Conservation (phyloP, 2,888 invertebrate genomes). For the Seira ritae region DNA sequence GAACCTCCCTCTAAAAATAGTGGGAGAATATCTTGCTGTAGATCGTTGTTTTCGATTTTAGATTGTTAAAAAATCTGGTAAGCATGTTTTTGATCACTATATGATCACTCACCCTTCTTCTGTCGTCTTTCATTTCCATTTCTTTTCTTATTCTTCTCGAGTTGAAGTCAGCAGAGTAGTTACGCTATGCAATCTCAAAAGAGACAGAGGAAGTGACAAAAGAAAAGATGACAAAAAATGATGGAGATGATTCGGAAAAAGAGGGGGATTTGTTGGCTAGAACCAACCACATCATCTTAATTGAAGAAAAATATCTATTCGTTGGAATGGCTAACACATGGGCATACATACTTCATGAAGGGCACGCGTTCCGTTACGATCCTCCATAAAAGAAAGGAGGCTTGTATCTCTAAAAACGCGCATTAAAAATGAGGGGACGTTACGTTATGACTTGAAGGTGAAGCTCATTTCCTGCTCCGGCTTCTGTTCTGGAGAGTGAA, state of each 20-base stretch:
- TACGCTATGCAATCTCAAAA: constrained; percentile 40
- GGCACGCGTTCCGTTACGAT: constrained; percentile 73
- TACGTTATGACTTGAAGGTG: constrained; percentile 30
- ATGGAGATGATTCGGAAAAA: constrained; percentile 29
- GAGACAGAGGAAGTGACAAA: constrained; percentile 68
- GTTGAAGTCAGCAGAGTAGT: no score
- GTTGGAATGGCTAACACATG: constrained; percentile 70
- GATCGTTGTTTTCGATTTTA: no score
- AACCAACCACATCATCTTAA: no score
- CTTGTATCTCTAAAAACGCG: constrained; percentile 20
- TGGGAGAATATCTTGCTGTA: no score
- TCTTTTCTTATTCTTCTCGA: background rate
- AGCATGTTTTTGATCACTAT: constrained; percentile 32
- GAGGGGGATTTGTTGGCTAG: no score
- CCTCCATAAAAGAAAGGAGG: no score
- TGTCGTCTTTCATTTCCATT: constrained; percentile 35
- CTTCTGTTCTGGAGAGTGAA: constrained; percentile 14
- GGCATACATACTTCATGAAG: constrained; percentile 66
- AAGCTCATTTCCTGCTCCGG: constrained; percentile 52
- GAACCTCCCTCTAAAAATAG: no score
- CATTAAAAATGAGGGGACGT: constrained; percentile 26
- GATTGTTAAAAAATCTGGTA: constrained; percentile 41
- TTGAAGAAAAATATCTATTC: constrained; percentile 41
- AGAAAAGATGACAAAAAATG: constrained; percentile 26
- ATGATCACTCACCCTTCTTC: background rate